These are phyloP conservation scores for Poeciliopsis retropinna DNA, from an alignment of 2,113 vertebrate genomes.

Conservation along the genomic window DNA sequence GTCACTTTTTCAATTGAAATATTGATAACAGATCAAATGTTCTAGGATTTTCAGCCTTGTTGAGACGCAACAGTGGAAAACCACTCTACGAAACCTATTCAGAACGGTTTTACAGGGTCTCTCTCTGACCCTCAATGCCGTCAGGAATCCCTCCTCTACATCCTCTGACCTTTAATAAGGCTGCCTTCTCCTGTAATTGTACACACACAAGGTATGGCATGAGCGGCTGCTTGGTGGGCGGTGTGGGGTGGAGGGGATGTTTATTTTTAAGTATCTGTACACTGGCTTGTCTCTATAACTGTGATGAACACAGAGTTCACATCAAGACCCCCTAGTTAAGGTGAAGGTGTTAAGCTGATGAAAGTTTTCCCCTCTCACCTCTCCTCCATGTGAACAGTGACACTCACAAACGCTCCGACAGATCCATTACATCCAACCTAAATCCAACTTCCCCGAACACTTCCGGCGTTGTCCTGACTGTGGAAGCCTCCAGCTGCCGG, in stretches of 20 bases:
- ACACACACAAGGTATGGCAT: constrained; percentile 64
- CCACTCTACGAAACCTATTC: constrained; percentile 15
- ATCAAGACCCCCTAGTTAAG: constrained; percentile 36
- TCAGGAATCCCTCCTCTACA: constrained; percentile 44
- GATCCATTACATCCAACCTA: constrained; percentile 60
- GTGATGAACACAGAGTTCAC: constrained; percentile 38
- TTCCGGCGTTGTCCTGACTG: constrained; percentile 62
- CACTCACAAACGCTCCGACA: constrained; percentile 27
- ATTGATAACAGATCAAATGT: background rate
- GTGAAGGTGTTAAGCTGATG: constrained; percentile 70
- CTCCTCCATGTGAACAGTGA: constrained; percentile 31
- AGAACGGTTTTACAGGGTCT: background rate
- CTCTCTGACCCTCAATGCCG: constrained; percentile 17
- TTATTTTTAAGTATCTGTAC: constrained; percentile 64
- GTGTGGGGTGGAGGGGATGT: background rate
- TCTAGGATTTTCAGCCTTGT: background rate
- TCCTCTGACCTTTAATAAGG: constrained; percentile 67
- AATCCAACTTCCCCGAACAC: constrained; percentile 53
- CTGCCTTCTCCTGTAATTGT: constrained; percentile 68
- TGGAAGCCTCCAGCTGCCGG: constrained; percentile 61
- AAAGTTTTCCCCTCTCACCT: constrained; percentile 59
- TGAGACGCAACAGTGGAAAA: background rate
- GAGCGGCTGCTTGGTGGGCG: constrained; percentile 32
- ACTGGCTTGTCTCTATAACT: constrained; percentile 40
- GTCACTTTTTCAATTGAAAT: background rate